phyloP scores from a whole-genome alignment of 2,113 vertebrate genomes.

The Malurus cyaneus region DNA sequence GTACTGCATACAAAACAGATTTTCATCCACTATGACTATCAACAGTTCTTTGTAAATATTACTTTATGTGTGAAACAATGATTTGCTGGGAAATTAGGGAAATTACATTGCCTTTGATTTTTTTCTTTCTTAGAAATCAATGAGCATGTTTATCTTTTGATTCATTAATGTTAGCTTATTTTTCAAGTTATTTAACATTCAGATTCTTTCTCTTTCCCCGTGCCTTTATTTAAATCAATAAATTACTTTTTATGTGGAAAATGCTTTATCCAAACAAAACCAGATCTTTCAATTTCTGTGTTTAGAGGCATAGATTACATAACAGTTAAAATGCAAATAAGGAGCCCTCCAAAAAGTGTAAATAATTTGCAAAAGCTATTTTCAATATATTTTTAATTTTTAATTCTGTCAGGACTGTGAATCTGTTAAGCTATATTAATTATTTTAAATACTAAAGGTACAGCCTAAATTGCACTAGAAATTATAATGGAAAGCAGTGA shows the following conservation, averaged over 20 bases:
- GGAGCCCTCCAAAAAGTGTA: background rate
- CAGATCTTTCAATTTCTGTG: background rate
- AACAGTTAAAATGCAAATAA: background rate
- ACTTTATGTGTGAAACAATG: background rate
- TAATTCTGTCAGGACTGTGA: background rate
- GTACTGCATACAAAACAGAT: background rate
- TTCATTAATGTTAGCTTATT: background rate
- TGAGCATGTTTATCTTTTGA: background rate
- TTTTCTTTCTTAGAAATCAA: background rate
- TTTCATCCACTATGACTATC: background rate
- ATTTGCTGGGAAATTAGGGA: background rate
- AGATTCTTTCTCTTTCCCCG: rapidly evolving
- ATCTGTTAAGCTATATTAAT: background rate
- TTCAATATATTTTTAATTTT: background rate
- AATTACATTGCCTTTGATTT: background rate
- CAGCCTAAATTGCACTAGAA: background rate
- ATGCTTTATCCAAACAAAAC: background rate
- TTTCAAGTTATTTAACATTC: background rate
- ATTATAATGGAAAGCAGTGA: background rate
- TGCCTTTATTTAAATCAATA: background rate
- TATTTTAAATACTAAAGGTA: background rate
- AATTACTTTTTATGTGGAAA: background rate
- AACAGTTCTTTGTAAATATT: background rate
- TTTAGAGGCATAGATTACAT: background rate
- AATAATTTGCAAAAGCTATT: background rate